Evolutionary conservation across 2,113 vertebrate species (phyloP), one percentile per base, ranked within the genome.

Genomic region (Apistogramma diplotaenia): DNA sequence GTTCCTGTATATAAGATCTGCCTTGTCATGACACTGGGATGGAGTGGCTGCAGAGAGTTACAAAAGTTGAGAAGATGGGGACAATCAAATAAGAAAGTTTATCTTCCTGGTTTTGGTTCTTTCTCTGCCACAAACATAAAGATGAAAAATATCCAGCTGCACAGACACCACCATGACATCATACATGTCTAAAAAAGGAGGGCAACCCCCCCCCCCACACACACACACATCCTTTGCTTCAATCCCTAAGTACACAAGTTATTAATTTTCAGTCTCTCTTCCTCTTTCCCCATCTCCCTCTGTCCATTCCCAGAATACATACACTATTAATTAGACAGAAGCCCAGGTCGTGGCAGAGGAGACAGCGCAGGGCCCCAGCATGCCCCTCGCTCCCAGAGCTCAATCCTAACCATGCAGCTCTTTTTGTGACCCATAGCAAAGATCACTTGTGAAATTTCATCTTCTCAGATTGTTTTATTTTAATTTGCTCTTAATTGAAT

Each of bases 301-400:
- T 25, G 56, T 71, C 83, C 76, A 73, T 62, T 86, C 78, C 83
- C 83, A 74, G 72, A 84, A 78, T 46, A 86, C 83, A 87, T 56
- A 84, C 53, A 71, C 81, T 89, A 78, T 81, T 89, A 84, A 89
- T 87, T 89, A 89, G 85, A 82, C 18, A 3, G 61, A 84, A 77
- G 71, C 81, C 55, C 74, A 53, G 79, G 84, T 77, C 77, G 86
- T 58, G 79, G 74, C 4, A 8, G 29, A 59, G 73, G 75, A 82
- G 59, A 74, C 13, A 2, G 75, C 18, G 37, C 58, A 25, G 27
- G 74, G 72, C 46, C 83, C 81, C 78, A 78, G 81, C 74, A 55
- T 51, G 81, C 57, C 51, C 59, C 82, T 79, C 40, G 1, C 25
- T 80, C 82, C 67, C 79, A 79, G 33, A 43, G 76, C 81, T 71